Conservation (phyloP, 2,888 invertebrate species). For the Stenchaetothrips biformis region DNA sequence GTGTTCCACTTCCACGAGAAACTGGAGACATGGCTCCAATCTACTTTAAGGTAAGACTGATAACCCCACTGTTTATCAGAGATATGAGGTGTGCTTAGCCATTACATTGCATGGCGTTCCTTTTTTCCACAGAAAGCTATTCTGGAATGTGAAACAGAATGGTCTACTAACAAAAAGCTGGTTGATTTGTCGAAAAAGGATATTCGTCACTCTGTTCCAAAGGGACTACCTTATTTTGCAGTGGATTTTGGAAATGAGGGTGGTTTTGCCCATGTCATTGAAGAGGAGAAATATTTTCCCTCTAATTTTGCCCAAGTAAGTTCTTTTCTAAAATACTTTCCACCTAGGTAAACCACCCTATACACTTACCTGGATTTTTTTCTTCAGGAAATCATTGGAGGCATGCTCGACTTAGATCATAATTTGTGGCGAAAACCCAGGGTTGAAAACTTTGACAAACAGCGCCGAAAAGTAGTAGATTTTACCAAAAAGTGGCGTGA, state of each 20-base stretch:
- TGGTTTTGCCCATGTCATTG: slow-evolving; percentile 96
- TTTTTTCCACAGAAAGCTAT: slow-evolving; percentile 69
- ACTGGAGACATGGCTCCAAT: slow-evolving; percentile 86
- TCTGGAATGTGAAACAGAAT: slow-evolving; percentile 89
- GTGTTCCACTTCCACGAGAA: slow-evolving; percentile 79
- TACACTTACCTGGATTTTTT: slow-evolving; percentile 30
- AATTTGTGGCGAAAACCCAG: slow-evolving; percentile 78
- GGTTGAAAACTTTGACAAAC: slow-evolving; percentile 67
- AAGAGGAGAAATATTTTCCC: slow-evolving; percentile 84
- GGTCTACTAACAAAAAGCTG: slow-evolving; percentile 91
- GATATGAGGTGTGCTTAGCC: not conserved
- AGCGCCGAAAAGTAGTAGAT: slow-evolving; percentile 67
- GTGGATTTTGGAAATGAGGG: slow-evolving; percentile 87
- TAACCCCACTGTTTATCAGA: slow-evolving; percentile 13
- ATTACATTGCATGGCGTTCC: not conserved
- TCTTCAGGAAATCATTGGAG: slow-evolving; percentile 83
- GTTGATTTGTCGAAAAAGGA: slow-evolving; percentile 65
- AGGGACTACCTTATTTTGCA: slow-evolving; percentile 90
- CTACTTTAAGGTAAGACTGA: slow-evolving; percentile 71
- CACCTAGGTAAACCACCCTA: not conserved
- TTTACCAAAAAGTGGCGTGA: slow-evolving; percentile 67
- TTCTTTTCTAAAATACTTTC: not conserved
- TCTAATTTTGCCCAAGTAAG: slow-evolving; percentile 80
- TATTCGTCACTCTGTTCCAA: slow-evolving; percentile 78
- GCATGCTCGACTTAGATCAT: slow-evolving; percentile 86